A percentile compares a stretch with the other conserved stretches of the same genome.
phyloP scores from a whole-genome alignment of 1,140 invertebrate genomes.

The Bombus confusus region DNA sequence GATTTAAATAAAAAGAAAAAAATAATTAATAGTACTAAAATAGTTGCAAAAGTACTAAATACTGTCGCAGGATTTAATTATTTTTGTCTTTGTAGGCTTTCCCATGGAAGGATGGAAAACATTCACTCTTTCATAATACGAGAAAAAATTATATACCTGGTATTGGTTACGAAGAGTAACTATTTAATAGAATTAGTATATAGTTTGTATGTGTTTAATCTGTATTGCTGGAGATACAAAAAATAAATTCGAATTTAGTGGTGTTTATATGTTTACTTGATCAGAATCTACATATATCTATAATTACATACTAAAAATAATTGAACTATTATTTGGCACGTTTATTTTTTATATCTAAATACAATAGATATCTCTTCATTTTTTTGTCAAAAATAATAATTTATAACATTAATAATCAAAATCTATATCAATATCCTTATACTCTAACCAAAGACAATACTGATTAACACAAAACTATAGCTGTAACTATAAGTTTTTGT shows the following conservation, averaged over 20 bases:
- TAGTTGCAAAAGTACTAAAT: not conserved
- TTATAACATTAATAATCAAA: constrained; percentile 36
- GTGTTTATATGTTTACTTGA: not conserved
- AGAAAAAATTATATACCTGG: constrained; percentile 82
- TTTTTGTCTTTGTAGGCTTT: constrained; percentile 70
- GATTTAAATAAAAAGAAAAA: not conserved
- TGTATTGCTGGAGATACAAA: constrained; percentile 16
- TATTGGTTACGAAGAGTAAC: constrained; percentile 59
- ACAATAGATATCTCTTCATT: not conserved
- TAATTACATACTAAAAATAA: not conserved
- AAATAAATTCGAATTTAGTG: constrained; percentile 37
- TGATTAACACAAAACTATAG: constrained; percentile 21
- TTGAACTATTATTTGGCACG: not conserved
- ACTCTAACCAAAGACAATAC: constrained; percentile 19
- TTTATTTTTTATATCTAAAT: not conserved
- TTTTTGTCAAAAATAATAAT: constrained; percentile 24
- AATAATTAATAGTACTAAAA: not conserved
- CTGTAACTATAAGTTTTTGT: not conserved
- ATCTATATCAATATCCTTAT: constrained; percentile 15
- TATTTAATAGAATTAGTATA: not conserved
- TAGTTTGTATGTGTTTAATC: constrained; percentile 8
- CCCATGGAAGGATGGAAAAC: constrained; percentile 86
- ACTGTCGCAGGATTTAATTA: not conserved
- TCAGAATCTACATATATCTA: not conserved
- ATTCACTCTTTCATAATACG: constrained; percentile 84